Evolutionary conservation across 2,797 vertebrate genomes (phyloP).

Genomic region (Lepilemur septentrionalis): DNA sequence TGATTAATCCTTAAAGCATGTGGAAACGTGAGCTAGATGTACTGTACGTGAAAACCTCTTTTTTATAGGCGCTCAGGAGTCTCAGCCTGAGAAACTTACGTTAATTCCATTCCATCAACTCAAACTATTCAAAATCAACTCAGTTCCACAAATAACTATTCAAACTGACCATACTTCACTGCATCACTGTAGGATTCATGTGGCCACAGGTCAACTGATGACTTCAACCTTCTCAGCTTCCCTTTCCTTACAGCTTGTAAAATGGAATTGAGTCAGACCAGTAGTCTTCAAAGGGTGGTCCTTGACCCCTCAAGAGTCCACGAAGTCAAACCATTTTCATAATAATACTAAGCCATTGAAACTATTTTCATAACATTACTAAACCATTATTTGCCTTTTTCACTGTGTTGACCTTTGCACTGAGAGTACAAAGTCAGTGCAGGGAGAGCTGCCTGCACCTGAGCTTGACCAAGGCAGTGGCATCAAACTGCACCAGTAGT

Average conservation of each 20-base stretch:
- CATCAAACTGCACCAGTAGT: accelerated
- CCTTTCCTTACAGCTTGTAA: not conserved
- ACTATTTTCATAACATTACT: not conserved
- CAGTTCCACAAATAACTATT: not conserved
- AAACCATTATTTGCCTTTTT: not conserved
- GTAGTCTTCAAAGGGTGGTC: not conserved
- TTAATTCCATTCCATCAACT: conserved; percentile 48
- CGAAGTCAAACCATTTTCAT: not conserved
- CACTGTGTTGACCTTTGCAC: not conserved
- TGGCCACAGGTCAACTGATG: not conserved
- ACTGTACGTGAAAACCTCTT: conserved; percentile 60
- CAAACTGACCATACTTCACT: not conserved
- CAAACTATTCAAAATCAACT: not conserved
- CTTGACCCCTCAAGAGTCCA: not conserved
- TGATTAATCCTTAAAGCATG: conserved; percentile 68
- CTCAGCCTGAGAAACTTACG: conserved; percentile 56
- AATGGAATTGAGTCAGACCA: not conserved
- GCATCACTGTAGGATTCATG: not conserved
- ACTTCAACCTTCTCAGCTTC: not conserved
- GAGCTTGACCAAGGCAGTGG: not conserved
- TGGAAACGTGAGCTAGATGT: conserved; percentile 61
- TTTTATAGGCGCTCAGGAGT: conserved; percentile 65
- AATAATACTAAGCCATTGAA: not conserved
- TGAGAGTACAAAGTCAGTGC: not conserved
- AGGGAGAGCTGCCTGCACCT: not conserved